Evolutionary conservation across 1,140 invertebrate genomes (phyloP), one percentile per base, ranked within the genome.

Genomic region (Zaprionus ghesquierei): DNA sequence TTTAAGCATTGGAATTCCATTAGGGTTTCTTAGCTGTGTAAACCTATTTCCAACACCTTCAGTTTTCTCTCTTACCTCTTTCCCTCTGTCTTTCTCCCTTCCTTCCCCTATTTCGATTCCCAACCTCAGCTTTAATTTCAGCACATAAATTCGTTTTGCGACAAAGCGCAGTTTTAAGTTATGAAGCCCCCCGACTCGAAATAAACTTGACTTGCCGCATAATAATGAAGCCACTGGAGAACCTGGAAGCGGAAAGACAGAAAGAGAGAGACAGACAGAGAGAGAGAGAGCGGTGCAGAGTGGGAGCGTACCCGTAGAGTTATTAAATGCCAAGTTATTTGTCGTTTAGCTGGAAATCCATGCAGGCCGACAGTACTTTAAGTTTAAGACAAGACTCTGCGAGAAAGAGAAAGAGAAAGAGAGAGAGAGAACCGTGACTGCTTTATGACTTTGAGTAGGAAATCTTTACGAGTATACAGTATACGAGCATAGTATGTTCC

Each of bases 321-420:
- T 89, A 89, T 87, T 87, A 87, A 87, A 87, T 87, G 82, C 82
- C 82, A 87, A 87, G 82, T 87, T 87, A 87, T 87, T 87, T 87
- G 82, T 87, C 82, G 82, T 87, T 87, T 89, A 87, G 70, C 84
- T 89, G 82, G 82, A 87, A 87, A 79, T 79, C 61, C 82, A 87
- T 55, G 79, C 79, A 70, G 81, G 82, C 68, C 74, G 58, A 63
- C 56, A 59, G 71, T 76, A 86, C 81, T 87, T 87, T 82, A 82
- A 76, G 75, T 69, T 76, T 72, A 62, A 81, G 77, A 66, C 79
- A 68, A 78, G 71, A 75, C 72, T n/a, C n/a, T 65, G 13, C 46
- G 69, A 55, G 25, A 27, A 5, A 27, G 25, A 27, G 25, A 27
- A 6, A 27, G 25, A 27, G 25, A 27, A 6, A 27, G 25, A 27